These are phyloP conservation scores for Chrysolina oricalcia DNA, from an alignment of 2,888 invertebrate species.

Conservation along the genomic window DNA sequence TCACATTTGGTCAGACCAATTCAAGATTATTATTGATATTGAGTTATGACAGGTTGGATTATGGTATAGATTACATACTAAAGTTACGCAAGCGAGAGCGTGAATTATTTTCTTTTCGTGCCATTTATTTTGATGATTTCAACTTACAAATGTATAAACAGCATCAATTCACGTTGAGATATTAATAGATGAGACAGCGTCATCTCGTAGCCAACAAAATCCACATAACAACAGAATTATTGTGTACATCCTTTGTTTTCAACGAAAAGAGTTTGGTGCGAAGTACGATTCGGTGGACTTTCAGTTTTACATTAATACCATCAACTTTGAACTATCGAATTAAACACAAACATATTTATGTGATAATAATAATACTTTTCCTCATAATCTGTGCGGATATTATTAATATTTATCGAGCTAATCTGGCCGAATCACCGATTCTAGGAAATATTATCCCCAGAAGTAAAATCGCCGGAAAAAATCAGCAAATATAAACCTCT, in stretches of 20 bases:
- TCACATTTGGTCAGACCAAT: slow-evolving; percentile 24
- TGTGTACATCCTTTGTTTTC: neutral
- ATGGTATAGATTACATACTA: neutral
- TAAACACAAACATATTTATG: too few species aligned
- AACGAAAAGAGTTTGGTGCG: neutral
- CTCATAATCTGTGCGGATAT: too few species aligned
- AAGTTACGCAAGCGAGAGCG: slow-evolving; percentile 9
- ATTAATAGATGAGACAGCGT: slow-evolving; percentile 12
- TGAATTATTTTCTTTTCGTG: neutral
- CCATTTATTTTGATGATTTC: slow-evolving; percentile 2
- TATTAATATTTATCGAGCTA: too few species aligned
- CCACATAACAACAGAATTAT: neutral
- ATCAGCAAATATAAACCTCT: too few species aligned
- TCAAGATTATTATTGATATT: slow-evolving; percentile 5
- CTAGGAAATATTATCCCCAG: too few species aligned
- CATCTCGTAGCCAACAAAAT: neutral
- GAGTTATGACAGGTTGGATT: slow-evolving; percentile 6
- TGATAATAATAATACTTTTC: too few species aligned
- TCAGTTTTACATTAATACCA: too few species aligned
- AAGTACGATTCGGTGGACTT: too few species aligned
- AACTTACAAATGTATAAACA: neutral
- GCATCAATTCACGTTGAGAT: neutral
- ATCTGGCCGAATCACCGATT: too few species aligned
- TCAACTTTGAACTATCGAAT: too few species aligned
- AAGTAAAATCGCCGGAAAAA: too few species aligned